Conservation (phyloP, 2,888 invertebrate species). For the Lampropteryx suffumata region DNA sequence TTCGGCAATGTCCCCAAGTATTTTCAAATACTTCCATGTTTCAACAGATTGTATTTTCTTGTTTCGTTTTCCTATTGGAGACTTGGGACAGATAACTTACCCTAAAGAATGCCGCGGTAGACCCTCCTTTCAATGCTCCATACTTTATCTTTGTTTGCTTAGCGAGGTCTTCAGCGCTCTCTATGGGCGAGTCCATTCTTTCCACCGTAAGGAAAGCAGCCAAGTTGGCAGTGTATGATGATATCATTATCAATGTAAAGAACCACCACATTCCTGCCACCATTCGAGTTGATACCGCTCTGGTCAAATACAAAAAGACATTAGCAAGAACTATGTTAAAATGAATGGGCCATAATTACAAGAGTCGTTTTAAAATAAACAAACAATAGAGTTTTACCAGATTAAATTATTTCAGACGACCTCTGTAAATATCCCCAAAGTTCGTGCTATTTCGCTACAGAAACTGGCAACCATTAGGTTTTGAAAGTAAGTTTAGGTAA, state of each 20-base stretch:
- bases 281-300: constrained; percentile 94
- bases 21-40: constrained; percentile 9
- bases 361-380: constrained; percentile 12
- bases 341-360: constrained; percentile 6
- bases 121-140: constrained; percentile 95
- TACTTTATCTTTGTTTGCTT: constrained; percentile 99
- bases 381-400: background rate
- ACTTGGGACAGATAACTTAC: constrained; percentile 74
- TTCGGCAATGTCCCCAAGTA: background rate
- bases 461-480: constrained; percentile 9
- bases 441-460: constrained; percentile 13
- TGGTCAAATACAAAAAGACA: constrained; percentile 49
- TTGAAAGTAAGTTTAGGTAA: constrained; percentile 16
- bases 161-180: constrained; percentile 97
- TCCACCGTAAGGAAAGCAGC: constrained; percentile 97
- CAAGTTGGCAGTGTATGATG: constrained; percentile 97
- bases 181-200: constrained; percentile 96
- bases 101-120: constrained; percentile 97
- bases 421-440: constrained; percentile 16
- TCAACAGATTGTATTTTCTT: constrained; percentile 13
- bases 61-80: constrained; percentile 6
- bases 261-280: constrained; percentile 98
- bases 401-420: constrained; percentile 10
- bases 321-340: constrained; percentile 1
- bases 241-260: constrained; percentile 97